Evolutionary conservation across 2,113 vertebrate genomes (phyloP).

Genomic region (Nothocercus julius): DNA sequence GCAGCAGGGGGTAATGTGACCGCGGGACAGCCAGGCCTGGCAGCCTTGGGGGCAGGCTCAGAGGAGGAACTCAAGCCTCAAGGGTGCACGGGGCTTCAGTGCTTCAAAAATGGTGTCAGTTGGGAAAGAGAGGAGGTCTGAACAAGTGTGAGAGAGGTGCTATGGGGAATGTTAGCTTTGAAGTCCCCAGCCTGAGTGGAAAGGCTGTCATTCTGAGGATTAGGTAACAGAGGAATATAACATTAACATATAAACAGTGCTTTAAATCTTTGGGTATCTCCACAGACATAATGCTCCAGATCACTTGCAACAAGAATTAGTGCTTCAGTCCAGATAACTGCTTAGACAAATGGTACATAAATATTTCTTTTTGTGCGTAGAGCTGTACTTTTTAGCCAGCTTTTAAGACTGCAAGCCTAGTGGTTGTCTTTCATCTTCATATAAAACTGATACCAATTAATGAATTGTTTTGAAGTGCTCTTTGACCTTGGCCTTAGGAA

Average conservation of each 20-base stretch:
- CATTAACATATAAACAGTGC: neutral
- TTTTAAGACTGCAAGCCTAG: neutral
- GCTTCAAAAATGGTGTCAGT: neutral
- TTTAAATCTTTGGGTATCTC: neutral
- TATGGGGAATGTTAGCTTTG: neutral
- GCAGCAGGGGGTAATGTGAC: neutral
- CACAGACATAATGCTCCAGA: neutral
- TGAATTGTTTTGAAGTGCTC: neutral
- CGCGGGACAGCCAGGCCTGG: neutral
- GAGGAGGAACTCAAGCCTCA: neutral
- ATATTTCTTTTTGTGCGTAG: neutral
- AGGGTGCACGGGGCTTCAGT: too few relatives aligned
- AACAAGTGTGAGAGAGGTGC: neutral
- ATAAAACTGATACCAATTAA: neutral
- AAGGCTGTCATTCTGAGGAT: neutral
- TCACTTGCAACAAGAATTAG: neutral
- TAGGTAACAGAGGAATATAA: neutral
- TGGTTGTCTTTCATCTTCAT: neutral
- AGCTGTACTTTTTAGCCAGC: neutral
- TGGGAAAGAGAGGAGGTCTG: neutral
- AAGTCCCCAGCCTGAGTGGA: neutral
- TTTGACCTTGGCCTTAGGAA: neutral
- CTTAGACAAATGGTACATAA: neutral
- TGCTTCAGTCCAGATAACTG: neutral
- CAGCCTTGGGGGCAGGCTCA: neutral